phyloP scores from a whole-genome alignment of 2,113 vertebrate species.

The Hippocampus comes region DNA sequence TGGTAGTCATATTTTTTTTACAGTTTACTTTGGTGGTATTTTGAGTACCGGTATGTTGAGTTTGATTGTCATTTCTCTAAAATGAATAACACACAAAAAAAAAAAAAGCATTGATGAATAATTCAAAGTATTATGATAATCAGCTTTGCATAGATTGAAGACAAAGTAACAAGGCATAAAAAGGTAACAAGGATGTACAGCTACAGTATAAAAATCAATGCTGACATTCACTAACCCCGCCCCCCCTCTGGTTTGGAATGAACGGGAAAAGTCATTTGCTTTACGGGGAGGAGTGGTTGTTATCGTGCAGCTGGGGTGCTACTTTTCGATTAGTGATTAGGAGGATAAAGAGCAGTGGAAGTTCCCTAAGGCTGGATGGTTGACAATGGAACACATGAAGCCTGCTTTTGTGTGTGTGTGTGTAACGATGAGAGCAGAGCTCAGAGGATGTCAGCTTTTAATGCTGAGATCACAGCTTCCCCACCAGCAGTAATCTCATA shows the following conservation, averaged over 20 bases:
- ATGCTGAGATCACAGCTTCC: conserved; percentile 30
- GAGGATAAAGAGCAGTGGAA: conserved; percentile 15
- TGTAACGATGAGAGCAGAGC: conserved; percentile 52
- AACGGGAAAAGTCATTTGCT: conserved; percentile 22
- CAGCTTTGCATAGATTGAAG: conserved; percentile 69
- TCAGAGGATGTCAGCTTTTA: conserved; percentile 51
- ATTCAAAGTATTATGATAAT: conserved; percentile 49
- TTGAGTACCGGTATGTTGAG: too few species aligned
- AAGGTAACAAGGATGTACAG: conserved; percentile 68
- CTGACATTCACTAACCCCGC: conserved; percentile 17
- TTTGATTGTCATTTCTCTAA: too few species aligned
- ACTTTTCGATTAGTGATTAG: conserved; percentile 25
- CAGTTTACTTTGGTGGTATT: too few species aligned
- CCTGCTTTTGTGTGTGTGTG: conserved; percentile 46
- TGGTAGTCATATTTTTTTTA: too few species aligned
- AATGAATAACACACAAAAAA: conserved; percentile 22
- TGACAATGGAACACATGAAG: conserved; percentile 35
- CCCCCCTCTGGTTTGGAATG: neutral
- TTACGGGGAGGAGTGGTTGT: conserved; percentile 10
- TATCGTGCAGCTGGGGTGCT: neutral
- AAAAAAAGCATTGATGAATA: conserved; percentile 42
- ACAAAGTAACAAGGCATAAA: conserved; percentile 64
- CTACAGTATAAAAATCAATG: conserved; percentile 55
- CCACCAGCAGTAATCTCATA: conserved; percentile 29
- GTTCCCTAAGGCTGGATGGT: conserved; percentile 6